Evolutionary conservation across 2,888 invertebrate genomes (phyloP).

Genomic region (Bellardia bayeri): DNA sequence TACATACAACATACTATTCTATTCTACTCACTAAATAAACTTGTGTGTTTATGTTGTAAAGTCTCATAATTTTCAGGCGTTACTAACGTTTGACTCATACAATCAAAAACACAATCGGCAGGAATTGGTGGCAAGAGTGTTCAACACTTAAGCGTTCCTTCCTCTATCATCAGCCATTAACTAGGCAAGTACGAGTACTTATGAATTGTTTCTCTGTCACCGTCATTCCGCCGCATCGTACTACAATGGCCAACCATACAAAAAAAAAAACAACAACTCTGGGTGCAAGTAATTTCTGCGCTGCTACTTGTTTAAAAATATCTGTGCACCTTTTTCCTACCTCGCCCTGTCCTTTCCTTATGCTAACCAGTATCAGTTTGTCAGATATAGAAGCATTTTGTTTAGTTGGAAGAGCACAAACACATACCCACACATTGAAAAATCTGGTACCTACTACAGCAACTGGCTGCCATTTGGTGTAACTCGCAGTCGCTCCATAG

Average conservation of each 20-base stretch:
- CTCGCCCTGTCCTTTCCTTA: background rate
- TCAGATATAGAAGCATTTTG: constrained; percentile 13
- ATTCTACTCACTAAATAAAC: background rate
- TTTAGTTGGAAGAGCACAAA: constrained; percentile 1
- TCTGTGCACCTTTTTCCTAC: background rate
- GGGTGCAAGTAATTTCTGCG: constrained; percentile 39
- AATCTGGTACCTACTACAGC: constrained; percentile 50
- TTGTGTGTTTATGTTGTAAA: constrained; percentile 42
- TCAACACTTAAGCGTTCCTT: constrained; percentile 78
- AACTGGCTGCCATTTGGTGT: constrained; percentile 49
- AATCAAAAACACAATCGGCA: constrained; percentile 73
- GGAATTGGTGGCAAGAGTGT: constrained; percentile 76
- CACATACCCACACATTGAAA: background rate
- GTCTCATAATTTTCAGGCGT: constrained; percentile 75
- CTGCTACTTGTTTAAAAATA: constrained; percentile 11
- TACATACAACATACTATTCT: constrained; percentile 12
- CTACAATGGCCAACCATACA: background rate
- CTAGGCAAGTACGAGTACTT: constrained; percentile 70
- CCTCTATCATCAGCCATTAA: constrained; percentile 75
- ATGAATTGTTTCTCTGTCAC: constrained; percentile 65
- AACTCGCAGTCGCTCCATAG: constrained; percentile 19
- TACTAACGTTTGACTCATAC: constrained; percentile 73
- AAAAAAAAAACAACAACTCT: background rate
- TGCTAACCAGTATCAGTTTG: constrained; percentile 16
- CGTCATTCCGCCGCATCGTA: constrained; percentile 14